These are phyloP conservation scores for Steinernema hermaphroditum DNA, from an alignment of 2,888 invertebrate species.

Conservation along the genomic window DNA sequence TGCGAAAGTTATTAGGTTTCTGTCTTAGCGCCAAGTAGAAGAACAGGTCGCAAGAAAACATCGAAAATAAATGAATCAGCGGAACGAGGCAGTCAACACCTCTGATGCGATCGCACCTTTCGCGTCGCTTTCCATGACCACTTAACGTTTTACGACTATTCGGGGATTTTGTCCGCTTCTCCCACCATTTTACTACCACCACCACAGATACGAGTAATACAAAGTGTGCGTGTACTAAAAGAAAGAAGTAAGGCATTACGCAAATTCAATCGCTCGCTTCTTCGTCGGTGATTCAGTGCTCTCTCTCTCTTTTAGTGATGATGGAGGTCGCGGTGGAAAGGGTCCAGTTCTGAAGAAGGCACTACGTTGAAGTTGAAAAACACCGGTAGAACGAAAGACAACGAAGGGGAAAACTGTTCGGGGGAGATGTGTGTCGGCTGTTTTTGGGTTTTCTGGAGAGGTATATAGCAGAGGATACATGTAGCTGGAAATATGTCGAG, in stretches of 20 bases:
- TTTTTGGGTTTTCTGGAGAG: slow-evolving; percentile 12
- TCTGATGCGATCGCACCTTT: neutral
- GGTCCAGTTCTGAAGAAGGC: slow-evolving; percentile 17
- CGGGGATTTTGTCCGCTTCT: neutral
- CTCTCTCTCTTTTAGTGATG: neutral
- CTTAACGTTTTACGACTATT: neutral
- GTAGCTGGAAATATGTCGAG: slow-evolving; percentile 1
- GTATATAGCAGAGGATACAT: neutral
- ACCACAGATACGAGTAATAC: slow-evolving; percentile 3
- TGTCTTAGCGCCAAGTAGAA: too few relatives aligned
- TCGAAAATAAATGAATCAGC: neutral
- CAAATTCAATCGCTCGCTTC: slow-evolving; percentile 16
- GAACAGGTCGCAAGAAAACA: too few relatives aligned
- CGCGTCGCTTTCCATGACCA: neutral
- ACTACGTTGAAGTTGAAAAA: slow-evolving; percentile 14
- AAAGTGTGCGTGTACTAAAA: neutral
- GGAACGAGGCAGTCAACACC: neutral
- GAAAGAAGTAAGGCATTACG: neutral
- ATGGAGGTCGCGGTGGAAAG: neutral
- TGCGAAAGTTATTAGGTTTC: too few relatives aligned
- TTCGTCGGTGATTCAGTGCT: slow-evolving; percentile 18
- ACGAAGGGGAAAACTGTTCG: slow-evolving; percentile 1
- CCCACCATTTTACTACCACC: slow-evolving; percentile 23
- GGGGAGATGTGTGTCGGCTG: neutral
- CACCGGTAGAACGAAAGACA: slow-evolving; percentile 22